Evolutionary conservation across 2,113 vertebrate species (phyloP).

Genomic region (Merops nubicus): DNA sequence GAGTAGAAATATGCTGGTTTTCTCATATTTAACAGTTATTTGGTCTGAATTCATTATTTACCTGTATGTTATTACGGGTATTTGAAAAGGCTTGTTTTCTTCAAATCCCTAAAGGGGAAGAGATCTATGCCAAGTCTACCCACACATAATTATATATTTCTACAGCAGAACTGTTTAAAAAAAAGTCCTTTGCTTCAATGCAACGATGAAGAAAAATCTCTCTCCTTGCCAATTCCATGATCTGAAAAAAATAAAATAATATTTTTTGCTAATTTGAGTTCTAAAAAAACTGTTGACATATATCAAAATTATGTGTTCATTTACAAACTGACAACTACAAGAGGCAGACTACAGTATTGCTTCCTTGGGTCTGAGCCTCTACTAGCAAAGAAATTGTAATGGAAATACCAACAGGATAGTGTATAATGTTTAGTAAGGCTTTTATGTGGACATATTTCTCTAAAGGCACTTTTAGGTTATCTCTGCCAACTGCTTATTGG

Average conservation of each 20-base stretch:
- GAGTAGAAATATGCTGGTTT: conserved; percentile 55
- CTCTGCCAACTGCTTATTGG: not conserved
- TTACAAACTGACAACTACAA: not conserved
- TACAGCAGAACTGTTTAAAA: not conserved
- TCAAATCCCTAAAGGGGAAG: conserved; percentile 51
- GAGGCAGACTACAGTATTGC: not conserved
- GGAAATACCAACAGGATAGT: not conserved
- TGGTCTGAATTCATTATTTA: conserved; percentile 59
- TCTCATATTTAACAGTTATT: conserved; percentile 63
- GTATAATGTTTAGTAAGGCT: not conserved
- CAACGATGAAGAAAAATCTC: not conserved
- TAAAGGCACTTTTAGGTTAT: not conserved
- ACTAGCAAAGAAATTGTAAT: not conserved
- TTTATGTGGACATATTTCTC: not conserved
- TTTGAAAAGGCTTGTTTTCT: conserved; percentile 59
- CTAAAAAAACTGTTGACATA: not conserved
- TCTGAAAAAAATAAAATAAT: not conserved
- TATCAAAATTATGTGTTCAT: not conserved
- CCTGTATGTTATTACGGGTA: conserved; percentile 52
- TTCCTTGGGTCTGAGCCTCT: not conserved
- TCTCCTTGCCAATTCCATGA: not conserved
- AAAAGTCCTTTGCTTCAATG: not conserved
- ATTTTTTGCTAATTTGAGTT: not conserved
- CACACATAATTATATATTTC: conserved; percentile 58
- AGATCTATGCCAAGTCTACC: conserved; percentile 33